Percentiles rank a stretch among this genome's conserved stretches.
Evolutionary conservation across 2,888 invertebrate genomes (phyloP).

Genomic region (Cremastinae sp.): DNA sequence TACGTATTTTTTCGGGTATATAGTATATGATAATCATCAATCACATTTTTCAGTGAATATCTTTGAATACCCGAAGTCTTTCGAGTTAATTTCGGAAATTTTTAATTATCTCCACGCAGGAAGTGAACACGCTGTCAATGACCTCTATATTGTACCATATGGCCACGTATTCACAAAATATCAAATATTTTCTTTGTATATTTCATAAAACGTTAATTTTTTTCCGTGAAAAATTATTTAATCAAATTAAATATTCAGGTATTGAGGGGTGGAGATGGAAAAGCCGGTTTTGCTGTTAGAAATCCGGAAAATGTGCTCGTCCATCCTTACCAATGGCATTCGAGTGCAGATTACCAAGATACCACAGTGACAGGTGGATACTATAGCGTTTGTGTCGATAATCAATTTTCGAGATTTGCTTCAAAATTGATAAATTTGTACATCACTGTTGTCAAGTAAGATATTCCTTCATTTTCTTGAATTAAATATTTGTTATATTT

Average conservation of each 20-base stretch:
- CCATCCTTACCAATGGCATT: slow-evolving; percentile 94
- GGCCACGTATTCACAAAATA: slow-evolving; percentile 34
- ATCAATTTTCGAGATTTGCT: slow-evolving; percentile 95
- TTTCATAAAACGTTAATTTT: background rate
- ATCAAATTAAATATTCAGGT: slow-evolving; percentile 83
- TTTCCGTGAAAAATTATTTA: background rate
- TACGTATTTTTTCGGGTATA: slow-evolving; percentile 95
- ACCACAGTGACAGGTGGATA: slow-evolving; percentile 90
- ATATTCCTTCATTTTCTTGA: background rate
- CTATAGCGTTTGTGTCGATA: slow-evolving; percentile 95
- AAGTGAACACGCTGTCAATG: background rate
- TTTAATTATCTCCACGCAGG: background rate
- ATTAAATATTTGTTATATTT: background rate
- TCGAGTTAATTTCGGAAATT: background rate
- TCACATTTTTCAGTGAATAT: too few relatives aligned
- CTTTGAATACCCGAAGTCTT: background rate
- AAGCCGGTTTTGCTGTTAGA: slow-evolving; percentile 95
- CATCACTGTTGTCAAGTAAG: slow-evolving; percentile 89
- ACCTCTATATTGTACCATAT: slow-evolving; percentile 14
- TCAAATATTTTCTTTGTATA: background rate
- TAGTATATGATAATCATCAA: too few relatives aligned
- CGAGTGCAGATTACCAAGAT: slow-evolving; percentile 94
- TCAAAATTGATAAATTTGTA: slow-evolving; percentile 94
- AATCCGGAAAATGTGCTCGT: slow-evolving; percentile 92
- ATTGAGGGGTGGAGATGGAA: slow-evolving; percentile 94